Conservation (phyloP, 2,113 vertebrate species). For the Cryptotis parvus region DNA sequence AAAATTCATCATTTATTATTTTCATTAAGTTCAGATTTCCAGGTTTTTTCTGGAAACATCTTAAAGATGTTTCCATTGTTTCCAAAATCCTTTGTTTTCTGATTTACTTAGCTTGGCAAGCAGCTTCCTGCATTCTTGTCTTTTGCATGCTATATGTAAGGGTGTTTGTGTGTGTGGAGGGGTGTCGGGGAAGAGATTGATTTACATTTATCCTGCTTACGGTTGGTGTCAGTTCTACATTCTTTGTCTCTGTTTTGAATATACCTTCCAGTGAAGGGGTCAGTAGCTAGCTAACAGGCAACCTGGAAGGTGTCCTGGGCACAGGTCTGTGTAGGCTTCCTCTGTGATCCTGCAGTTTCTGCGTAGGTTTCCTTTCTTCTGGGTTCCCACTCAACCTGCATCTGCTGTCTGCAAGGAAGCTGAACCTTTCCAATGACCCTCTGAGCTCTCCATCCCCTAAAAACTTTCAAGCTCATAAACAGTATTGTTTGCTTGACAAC, state of each 20-base stretch:
- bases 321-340: not conserved
- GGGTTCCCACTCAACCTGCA: not conserved
- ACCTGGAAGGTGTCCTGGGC: not conserved
- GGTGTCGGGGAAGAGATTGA: too few species aligned
- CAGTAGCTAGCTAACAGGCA: not conserved
- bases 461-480: not conserved
- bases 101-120: not conserved
- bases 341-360: not conserved
- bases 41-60: not conserved
- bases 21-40: not conserved
- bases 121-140: not conserved
- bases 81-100: too few species aligned
- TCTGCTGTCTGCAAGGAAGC: not conserved
- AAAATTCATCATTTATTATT: not conserved
- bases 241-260: not conserved
- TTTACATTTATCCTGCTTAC: not conserved
- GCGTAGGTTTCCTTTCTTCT: not conserved
- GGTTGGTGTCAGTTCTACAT: not conserved
- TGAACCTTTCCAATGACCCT: not conserved
- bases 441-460: not conserved
- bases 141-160: not conserved
- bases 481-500: not conserved
- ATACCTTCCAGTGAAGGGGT: not conserved
- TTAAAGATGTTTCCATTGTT: not conserved
- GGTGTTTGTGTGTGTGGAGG: not conserved